Evolutionary conservation across 2,888 invertebrate species (phyloP), one percentile per base, ranked within the genome.

Genomic region (Nematopogon swammerdamellus): DNA sequence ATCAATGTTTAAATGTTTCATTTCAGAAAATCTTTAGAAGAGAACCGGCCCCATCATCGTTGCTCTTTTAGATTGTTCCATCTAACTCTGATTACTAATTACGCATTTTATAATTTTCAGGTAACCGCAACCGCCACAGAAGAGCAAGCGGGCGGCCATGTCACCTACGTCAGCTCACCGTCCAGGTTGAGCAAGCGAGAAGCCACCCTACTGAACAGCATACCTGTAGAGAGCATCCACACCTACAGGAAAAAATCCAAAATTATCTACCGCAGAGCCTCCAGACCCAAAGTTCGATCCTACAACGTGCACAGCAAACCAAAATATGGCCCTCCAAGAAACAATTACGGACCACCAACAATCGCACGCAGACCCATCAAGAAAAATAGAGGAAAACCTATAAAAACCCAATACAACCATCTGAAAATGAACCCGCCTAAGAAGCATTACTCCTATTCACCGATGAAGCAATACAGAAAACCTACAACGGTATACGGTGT

Each of bases 261-360:
- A 51, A 61, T 72, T 0, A 62, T 72, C 17, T 72, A 68, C 54
- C 64, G 66, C 50, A 60, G 65, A 52, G 52, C 65, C 47, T 62
- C 65, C 2, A 62, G 59, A 51, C 65, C 48, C 19, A 44, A 19
- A 55, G 61, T 52, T 51, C n/a, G n/a, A 3, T 14, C 36, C 14
- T 14, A 36, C 36, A 4, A 36, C n/a, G 11, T 14, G 36, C 62
- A 62, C 47, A 58, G 56, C 17, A 57, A 54, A 46, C 56, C 61
- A 29, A 65, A 62, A 52, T 66, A 63, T 29, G 60, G 60, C 16
- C 58, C 63, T 29, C 56, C 59, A 0, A 61, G 59, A 50, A 43
- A 63, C 2, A 65, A 60, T 49, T 64, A 69, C 36, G 61, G 62
- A 44, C 58, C 64, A n/a, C 50, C 59, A 2, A 65, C 66, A 51